Base-by-base conservation (phyloP, 2,888 invertebrate species). In the Harmothoe impar region DNA sequence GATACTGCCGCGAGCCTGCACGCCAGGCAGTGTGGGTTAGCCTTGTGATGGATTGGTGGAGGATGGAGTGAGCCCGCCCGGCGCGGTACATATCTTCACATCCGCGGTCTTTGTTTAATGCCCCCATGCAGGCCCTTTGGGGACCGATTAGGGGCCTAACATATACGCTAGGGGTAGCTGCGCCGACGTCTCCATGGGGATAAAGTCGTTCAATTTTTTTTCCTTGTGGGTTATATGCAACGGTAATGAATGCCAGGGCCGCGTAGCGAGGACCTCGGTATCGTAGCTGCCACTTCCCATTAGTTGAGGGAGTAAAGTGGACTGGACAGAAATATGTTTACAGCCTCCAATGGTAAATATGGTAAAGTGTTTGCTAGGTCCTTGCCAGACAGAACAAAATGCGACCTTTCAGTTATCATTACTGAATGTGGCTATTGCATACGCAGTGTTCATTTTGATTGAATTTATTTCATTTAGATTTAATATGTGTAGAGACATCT, bases 121-220 rank as follows among this genome's bases (percentile, higher is more conserved):
- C 77, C 77, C 77, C 31, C 20, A 29, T 17, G 29, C 35, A 12
- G 15, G 33, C 81, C 81, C 81, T 43, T 35, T n/a, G 20, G 81
- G 43, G 81, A 23, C 81, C 81, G 81, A 81, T 81, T 81, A 81
- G 43, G 35, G 5, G 81, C 35, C 15, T 81, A 81, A 81, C 81
- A 35, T 81, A 81, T 81, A 81, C 81, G 17, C 43, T 10, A 0
- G 81, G 43, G 43, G 23, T n/a, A 81, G 81, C 35, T 20, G 23
- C 5, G 81, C 81, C 35, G 35, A 43, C 81, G 81, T 81, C 33
- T 35, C 81, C 81, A 43, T 81, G 81, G 81, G 33, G 81, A 81
- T 81, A 81, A 43, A 20, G 35, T 43, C 35, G 81, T 81, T 35
- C 10, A 81, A 81, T 33, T 81, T 81, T 77, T n/a, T 43, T 81